Evolutionary conservation across 2,888 invertebrate species (phyloP), one percentile per base, ranked within the genome.

Genomic region (Sinopyrophorus schimmeli): DNA sequence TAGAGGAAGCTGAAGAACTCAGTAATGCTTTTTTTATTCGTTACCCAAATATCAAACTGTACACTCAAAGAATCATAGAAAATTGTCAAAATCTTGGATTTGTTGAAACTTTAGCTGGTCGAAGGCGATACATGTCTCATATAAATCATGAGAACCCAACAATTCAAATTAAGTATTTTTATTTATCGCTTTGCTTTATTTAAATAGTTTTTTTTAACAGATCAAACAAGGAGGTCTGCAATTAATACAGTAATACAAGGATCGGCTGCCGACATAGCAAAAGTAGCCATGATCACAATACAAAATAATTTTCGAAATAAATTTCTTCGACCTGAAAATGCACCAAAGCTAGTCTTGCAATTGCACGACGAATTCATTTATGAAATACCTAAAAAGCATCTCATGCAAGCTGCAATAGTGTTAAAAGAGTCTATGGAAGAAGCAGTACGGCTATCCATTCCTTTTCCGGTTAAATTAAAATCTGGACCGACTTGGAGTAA

Each of bases 301-400:
- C 86, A 93, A 59, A 72, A 76, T 6, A 71, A 77, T 67, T 68
- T 84, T 61, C 54, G 71, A 55, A 39, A 76, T 63, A 58, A 71
- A 63, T 80, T 78, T 72, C 62, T 69, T 48, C 58, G 57, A 53
- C 26, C 64, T 14, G 50, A 63, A 53, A 60, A 69, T 37, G 73
- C 74, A 59, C 85, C 84, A 0, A 80, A 79, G 52, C 79, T 97
- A 7, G 83, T 97, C 2, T 76, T 98, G 14, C 95, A 97, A 71
- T 77, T 99, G 62, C 98, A 99, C 70, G 98, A 99, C 73, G 99
- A 99, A 77, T 78, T 99, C 1, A 83, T 99, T 16, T 96, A 91
- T 68, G 96, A 99, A 79, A 89, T 92, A 2, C 79, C 81, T 5
- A 69, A 76, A 43, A 71, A 76, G 2, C 78, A 82, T 62, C 70